These are phyloP conservation scores for Sebastes vulpes DNA, from an alignment of 2,797 vertebrate genomes.

Conservation along the genomic window DNA sequence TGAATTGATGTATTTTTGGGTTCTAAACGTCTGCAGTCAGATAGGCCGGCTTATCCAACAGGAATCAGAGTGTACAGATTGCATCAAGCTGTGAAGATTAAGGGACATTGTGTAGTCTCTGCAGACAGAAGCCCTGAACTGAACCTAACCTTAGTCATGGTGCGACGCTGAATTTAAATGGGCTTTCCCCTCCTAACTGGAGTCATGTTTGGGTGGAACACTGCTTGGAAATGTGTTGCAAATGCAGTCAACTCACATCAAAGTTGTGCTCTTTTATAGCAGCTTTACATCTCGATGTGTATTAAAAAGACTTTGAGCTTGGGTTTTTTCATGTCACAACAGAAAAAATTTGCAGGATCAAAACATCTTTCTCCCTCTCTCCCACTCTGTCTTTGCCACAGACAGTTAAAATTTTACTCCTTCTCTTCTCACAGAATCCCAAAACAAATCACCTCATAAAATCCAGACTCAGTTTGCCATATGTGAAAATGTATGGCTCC, in stretches of 20 bases:
- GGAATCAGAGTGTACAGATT: slow-evolving; percentile 15
- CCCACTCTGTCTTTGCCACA: slow-evolving; percentile 46
- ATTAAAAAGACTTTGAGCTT: slow-evolving; percentile 20
- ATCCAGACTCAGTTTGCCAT: slow-evolving; percentile 69
- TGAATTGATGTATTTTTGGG: neutral
- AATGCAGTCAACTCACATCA: slow-evolving; percentile 15
- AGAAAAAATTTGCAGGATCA: slow-evolving; percentile 31
- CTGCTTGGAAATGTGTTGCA: slow-evolving; percentile 16
- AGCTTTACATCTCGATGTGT: neutral
- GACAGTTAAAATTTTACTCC: slow-evolving; percentile 70
- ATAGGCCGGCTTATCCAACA: neutral
- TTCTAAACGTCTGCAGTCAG: neutral
- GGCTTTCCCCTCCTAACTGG: neutral
- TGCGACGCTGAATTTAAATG: slow-evolving; percentile 21
- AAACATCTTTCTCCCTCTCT: slow-evolving; percentile 28
- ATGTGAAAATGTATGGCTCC: slow-evolving; percentile 78
- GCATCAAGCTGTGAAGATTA: slow-evolving; percentile 27
- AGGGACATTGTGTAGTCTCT: slow-evolving; percentile 2
- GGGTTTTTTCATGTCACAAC: slow-evolving; percentile 29
- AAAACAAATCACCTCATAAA: slow-evolving; percentile 79
- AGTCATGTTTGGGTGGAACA: slow-evolving; percentile 2
- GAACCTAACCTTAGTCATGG: slow-evolving; percentile 4
- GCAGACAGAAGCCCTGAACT: slow-evolving; percentile 25
- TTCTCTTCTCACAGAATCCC: slow-evolving; percentile 73
- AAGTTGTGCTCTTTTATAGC: neutral